Conservation (phyloP, 2,888 invertebrate species). For the Agrotis clavis region DNA sequence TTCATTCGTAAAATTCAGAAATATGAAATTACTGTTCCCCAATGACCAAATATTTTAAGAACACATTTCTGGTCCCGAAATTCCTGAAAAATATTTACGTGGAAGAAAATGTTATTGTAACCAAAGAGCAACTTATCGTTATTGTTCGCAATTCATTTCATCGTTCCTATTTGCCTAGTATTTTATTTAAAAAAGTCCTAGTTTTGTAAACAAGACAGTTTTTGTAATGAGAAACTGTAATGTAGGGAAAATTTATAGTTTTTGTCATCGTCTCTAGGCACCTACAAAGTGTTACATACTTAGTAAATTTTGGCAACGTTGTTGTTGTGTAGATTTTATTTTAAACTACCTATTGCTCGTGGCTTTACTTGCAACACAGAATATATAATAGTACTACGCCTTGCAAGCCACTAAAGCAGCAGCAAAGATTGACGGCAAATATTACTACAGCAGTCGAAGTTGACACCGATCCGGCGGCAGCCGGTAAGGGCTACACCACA, state of each 20-base stretch:
- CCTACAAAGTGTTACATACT: neutral
- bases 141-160: conserved; percentile 17
- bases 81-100: conserved; percentile 34
- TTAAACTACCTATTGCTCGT: no score
- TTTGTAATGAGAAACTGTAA: conserved; percentile 22
- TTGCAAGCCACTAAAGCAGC: no score
- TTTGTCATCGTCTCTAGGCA: neutral
- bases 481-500: no score
- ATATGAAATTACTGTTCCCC: neutral
- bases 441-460: no score
- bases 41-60: neutral
- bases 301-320: no score
- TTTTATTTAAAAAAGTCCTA: conserved; percentile 13
- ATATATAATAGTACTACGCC: no score
- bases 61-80: conserved; percentile 6
- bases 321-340: no score
- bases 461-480: no score
- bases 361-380: no score
- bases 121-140: conserved; percentile 11
- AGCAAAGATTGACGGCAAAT: no score
- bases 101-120: conserved; percentile 39
- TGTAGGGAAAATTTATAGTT: neutral
- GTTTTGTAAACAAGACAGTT: conserved; percentile 34
- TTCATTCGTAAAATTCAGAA: neutral
- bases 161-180: neutral